These are phyloP conservation scores for Spongia lamella DNA, from an alignment of 37 sponge, comb jelly and placozoan species.

Conservation along the genomic window DNA sequence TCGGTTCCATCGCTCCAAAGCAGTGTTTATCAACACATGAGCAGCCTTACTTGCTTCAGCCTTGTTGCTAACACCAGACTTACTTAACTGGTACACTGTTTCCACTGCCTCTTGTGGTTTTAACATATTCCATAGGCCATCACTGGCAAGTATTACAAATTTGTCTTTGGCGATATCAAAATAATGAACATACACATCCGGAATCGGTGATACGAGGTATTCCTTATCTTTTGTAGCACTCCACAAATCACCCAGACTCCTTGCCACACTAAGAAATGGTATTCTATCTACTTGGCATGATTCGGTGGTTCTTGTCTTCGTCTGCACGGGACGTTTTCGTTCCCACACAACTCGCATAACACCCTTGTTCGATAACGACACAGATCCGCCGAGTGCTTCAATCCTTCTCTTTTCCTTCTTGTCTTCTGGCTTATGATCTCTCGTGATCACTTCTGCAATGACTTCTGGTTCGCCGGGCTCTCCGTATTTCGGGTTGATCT, in stretches of 20 bases:
- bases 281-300: slow-evolving; percentile 45
- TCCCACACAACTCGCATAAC: slow-evolving; percentile 89
- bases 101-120: slow-evolving; percentile 68
- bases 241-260: slow-evolving; percentile 95
- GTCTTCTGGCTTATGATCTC: slow-evolving; percentile 95
- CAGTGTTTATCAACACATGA: slow-evolving; percentile 66
- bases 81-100: slow-evolving; percentile 54
- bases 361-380: slow-evolving; percentile 55
- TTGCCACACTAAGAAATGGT: slow-evolving; percentile 91
- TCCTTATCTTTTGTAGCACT: slow-evolving; percentile 62
- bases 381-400: slow-evolving; percentile 70
- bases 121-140: slow-evolving; percentile 91
- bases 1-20: slow-evolving; percentile 56
- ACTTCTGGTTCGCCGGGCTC: slow-evolving; percentile 42
- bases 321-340: slow-evolving; percentile 33
- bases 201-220: slow-evolving; percentile 86
- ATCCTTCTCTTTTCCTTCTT: slow-evolving; percentile 62
- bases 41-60: slow-evolving; percentile 51
- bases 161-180: slow-evolving; percentile 52
- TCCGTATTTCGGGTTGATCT: slow-evolving; percentile 27
- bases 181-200: slow-evolving; percentile 70
- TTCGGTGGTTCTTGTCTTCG: slow-evolving; percentile 4
- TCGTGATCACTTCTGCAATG: slow-evolving; percentile 60
- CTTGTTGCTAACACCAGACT: slow-evolving; percentile 15
- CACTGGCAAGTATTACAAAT: slow-evolving; percentile 80